A percentile compares a stretch with the other conserved stretches of the same genome.
Evolutionary conservation across 2,113 vertebrate genomes (phyloP).

Genomic region (Otus sunia): DNA sequence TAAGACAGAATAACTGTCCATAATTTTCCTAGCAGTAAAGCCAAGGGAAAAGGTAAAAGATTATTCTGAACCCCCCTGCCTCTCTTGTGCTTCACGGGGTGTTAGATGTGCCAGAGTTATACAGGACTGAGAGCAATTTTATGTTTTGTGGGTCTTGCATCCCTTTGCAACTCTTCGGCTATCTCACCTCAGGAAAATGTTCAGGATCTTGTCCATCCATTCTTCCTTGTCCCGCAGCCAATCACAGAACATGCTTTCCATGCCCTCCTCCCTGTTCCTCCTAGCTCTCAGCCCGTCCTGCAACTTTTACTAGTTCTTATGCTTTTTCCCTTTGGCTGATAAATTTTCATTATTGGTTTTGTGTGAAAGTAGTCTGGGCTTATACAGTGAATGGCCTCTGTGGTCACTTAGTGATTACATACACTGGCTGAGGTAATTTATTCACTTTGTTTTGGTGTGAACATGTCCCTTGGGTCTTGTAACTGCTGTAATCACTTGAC

Average conservation of each 20-base stretch:
- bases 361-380: slow-evolving; percentile 70
- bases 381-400: slow-evolving; percentile 75
- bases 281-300: background rate
- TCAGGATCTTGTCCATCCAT: background rate
- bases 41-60: background rate
- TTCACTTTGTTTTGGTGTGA: slow-evolving; percentile 86
- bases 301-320: background rate
- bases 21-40: background rate
- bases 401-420: slow-evolving; percentile 82
- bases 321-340: slow-evolving; percentile 47
- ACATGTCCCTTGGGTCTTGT: slow-evolving; percentile 80
- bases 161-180: background rate
- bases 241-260: background rate
- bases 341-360: slow-evolving; percentile 79
- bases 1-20: background rate
- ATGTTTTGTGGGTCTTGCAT: background rate
- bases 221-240: background rate
- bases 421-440: slow-evolving; percentile 79
- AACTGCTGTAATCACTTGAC: slow-evolving; percentile 84
- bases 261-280: background rate
- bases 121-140: background rate
- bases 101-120: background rate
- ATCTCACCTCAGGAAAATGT: background rate
- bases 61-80: background rate
- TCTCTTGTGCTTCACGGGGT: background rate